Percentiles rank a stretch among this genome's conserved stretches.
These are phyloP conservation scores for Calameuta filiformis DNA, from an alignment of 2,888 invertebrate genomes.

Conservation along the genomic window DNA sequence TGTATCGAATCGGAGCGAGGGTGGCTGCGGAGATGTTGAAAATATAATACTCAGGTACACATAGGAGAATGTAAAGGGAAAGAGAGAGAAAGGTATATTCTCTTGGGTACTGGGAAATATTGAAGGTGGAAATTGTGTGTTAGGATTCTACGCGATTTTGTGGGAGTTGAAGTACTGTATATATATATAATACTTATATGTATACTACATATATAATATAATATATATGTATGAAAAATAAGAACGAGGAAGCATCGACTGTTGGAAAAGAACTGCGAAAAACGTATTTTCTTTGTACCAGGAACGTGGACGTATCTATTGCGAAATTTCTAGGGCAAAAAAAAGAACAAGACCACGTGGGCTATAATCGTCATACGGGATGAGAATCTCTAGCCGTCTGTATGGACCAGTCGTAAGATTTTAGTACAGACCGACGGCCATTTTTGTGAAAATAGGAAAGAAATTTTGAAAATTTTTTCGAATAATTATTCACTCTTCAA, in stretches of 20 bases:
- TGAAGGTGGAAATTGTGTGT: conserved; percentile 40
- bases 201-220: too few relatives aligned
- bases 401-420: background rate
- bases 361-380: too few relatives aligned
- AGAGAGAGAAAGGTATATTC: conserved; percentile 15
- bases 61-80: background rate
- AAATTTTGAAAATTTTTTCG: too few relatives aligned
- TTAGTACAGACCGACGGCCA: background rate
- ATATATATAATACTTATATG: background rate
- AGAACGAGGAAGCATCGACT: background rate
- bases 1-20: background rate
- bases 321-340: background rate
- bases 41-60: background rate
- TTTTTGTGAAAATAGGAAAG: background rate
- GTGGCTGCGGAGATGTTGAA: background rate
- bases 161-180: conserved; percentile 1
- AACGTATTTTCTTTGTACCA: background rate
- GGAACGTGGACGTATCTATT: background rate
- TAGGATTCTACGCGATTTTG: conserved; percentile 31
- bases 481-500: too few relatives aligned
- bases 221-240: background rate
- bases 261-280: background rate
- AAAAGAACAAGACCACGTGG: conserved; percentile 4
- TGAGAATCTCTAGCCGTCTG: too few relatives aligned
- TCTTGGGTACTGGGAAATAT: conserved; percentile 28